Conservation (phyloP, 2,797 vertebrate genomes). For the Morelia viridis region DNA sequence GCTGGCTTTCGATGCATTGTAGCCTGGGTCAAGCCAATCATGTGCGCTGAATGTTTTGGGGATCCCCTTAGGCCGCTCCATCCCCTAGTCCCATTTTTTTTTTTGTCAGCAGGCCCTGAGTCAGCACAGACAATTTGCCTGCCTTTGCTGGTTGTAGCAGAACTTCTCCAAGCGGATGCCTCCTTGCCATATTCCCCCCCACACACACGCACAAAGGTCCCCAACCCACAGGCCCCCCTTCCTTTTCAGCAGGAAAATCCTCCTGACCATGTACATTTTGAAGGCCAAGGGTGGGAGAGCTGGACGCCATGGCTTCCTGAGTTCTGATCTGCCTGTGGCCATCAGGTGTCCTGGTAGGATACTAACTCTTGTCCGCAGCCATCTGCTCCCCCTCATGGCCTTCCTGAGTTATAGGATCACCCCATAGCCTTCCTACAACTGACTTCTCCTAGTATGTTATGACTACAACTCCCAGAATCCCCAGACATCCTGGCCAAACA, state of each 20-base stretch:
- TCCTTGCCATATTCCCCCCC: too few species aligned
- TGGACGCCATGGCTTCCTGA: background rate
- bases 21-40: too few species aligned
- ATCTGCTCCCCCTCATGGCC: background rate
- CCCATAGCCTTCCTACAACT: background rate
- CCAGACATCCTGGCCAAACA: background rate
- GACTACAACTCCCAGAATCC: background rate
- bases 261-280: background rate
- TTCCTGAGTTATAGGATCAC: background rate
- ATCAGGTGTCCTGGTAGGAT: rapidly evolving
- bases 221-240: background rate
- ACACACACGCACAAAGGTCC: background rate
- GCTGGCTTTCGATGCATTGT: too few species aligned
- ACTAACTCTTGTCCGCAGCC: background rate
- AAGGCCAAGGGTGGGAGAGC: rapidly evolving
- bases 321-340: too few species aligned
- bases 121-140: too few species aligned
- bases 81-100: too few species aligned
- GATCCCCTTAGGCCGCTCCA: too few species aligned
- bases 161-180: too few species aligned
- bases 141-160: too few species aligned
- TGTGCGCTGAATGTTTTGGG: too few species aligned
- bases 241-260: background rate
- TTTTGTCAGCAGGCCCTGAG: too few species aligned
- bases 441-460: background rate